Percentiles rank a stretch among this genome's conserved stretches.
These are phyloP conservation scores for Ophion ventricosus DNA, from an alignment of 2,888 invertebrate genomes.

Conservation along the genomic window DNA sequence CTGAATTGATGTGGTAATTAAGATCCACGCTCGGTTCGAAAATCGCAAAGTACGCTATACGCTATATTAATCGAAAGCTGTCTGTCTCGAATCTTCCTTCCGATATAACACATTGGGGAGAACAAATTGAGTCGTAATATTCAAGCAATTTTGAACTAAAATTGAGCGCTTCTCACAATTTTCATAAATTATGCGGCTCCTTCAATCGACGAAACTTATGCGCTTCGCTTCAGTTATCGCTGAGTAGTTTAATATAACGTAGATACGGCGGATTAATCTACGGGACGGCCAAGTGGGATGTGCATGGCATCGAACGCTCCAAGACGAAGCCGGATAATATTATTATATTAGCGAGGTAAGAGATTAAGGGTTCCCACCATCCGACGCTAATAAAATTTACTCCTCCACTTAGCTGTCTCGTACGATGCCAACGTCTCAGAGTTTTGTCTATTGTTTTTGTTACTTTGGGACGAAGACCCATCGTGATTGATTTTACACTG, in stretches of 20 bases:
- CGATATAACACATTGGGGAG: background rate
- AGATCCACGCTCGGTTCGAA: constrained; percentile 67
- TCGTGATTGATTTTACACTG: too few species aligned
- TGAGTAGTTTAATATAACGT: constrained; percentile 45
- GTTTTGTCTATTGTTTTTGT: background rate
- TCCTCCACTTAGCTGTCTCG: constrained; percentile 14
- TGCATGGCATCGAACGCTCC: constrained; percentile 9
- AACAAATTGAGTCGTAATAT: constrained; percentile 28
- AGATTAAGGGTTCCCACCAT: constrained; percentile 45
- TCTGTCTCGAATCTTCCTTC: constrained; percentile 19
- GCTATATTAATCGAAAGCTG: constrained; percentile 47
- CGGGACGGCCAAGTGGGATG: constrained; percentile 32
- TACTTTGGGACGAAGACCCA: background rate
- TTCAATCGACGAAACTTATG: constrained; percentile 36
- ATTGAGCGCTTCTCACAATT: constrained; percentile 15
- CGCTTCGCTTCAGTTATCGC: constrained; percentile 16
- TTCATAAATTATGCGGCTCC: constrained; percentile 22
- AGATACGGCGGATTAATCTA: constrained; percentile 21
- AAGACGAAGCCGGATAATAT: constrained; percentile 33
- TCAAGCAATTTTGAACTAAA: constrained; percentile 4
- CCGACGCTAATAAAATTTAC: constrained; percentile 49
- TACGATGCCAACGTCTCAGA: background rate
- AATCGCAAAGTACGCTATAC: constrained; percentile 44
- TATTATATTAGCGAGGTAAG: constrained; percentile 44
- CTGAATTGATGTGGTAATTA: constrained; percentile 72